Evolutionary conservation across 2,888 invertebrate genomes (phyloP), one percentile per base, ranked within the genome.

Genomic region (Nemotelus nigrinus): DNA sequence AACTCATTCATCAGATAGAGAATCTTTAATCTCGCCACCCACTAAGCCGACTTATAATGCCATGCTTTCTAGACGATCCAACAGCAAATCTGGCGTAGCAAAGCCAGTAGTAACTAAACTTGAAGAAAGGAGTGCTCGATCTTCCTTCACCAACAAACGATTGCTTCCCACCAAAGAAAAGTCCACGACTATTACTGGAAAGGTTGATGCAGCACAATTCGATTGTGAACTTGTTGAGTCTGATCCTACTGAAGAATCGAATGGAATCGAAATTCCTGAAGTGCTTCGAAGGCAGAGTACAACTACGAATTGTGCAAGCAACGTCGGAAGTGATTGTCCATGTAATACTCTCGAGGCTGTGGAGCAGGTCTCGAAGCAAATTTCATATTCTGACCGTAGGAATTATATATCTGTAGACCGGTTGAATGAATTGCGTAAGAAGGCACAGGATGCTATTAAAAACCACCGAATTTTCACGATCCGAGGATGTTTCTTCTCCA

Each of bases 401-500:
- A 82, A 84, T 3, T 90, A 91, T 88, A 91, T 93, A 64, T 90
- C 90, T 79, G 89, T 89, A 63, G 93, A 93, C 7, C 88, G 92
- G 83, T 89, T 93, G 88, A 89, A 89, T 83, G 90, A 91, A 79
- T 84, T 93, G 77, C 90, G 90, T 79, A 91, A 90, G 81, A 88
- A 89, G 79, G 92, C 92, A 0, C 93, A 93, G 44, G 89, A 87
- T 72, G 92, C 93, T 1, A 90, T 91, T 83, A 91, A 88, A 81
- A 90, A 91, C 3, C 91, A 89, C 80, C 91, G 90, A 85, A 90
- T 92, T 48, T 93, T 93, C 82, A 91, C 91, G 83, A 91, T 92
- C 84, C 91, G 91, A 82, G 93, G 93, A 2, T 92, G 92, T 71
- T 94, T 92, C 85, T 91, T 92, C 6, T 91, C 93, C 0, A 89